A percentile compares a stretch with the other conserved stretches of the same genome.
These are phyloP conservation scores for Craseonycteris thonglongyai DNA, from an alignment of 2,113 vertebrate species.

Conservation along the genomic window DNA sequence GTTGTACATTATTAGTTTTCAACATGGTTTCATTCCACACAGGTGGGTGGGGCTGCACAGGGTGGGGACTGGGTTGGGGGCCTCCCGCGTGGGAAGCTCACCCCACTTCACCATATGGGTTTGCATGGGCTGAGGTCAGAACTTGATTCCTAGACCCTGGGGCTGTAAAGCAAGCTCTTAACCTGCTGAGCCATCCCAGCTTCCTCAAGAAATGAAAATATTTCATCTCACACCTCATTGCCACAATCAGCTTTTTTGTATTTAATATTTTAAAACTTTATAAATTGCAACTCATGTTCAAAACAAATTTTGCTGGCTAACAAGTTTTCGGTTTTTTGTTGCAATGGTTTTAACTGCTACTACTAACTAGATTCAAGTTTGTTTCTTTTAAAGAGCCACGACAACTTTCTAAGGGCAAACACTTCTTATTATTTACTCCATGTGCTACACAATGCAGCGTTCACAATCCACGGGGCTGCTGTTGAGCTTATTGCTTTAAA, in stretches of 20 bases:
- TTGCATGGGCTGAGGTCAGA: too few relatives aligned
- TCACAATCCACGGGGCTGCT: not conserved
- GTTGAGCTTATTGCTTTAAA: not conserved
- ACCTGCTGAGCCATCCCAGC: too few relatives aligned
- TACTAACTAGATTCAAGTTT: not conserved
- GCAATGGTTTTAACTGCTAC: not conserved
- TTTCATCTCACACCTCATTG: not conserved
- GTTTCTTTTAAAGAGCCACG: not conserved
- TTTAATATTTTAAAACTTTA: not conserved
- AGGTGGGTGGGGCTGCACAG: too few relatives aligned
- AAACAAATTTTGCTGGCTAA: not conserved
- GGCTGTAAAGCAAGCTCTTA: too few relatives aligned
- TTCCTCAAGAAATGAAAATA: too few relatives aligned
- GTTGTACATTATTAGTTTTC: too few relatives aligned
- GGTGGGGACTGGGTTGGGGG: too few relatives aligned
- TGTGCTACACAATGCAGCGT: fast-evolving
- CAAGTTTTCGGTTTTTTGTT: not conserved
- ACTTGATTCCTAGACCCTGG: too few relatives aligned
- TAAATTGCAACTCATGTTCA: not conserved
- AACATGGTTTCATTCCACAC: too few relatives aligned
- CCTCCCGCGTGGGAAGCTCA: too few relatives aligned
- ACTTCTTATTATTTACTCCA: not conserved
- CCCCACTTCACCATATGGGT: too few relatives aligned
- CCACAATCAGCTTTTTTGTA: not conserved
- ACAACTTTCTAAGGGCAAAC: not conserved